Base-by-base conservation (phyloP, 2,888 invertebrate genomes). In the Notodonta ziczac region DNA sequence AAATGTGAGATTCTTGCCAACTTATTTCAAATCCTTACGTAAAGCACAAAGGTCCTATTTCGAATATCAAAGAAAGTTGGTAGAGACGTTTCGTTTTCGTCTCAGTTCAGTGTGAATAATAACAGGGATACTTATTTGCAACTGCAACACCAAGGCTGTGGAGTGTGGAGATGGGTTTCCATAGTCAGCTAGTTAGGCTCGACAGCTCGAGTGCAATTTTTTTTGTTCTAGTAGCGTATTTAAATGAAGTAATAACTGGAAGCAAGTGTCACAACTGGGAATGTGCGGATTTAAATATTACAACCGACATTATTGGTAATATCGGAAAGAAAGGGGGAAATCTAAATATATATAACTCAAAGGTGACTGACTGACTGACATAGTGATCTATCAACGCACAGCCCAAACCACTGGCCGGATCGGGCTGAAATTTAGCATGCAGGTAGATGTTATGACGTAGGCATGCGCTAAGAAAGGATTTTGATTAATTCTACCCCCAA, bases 61-160 rank as follows among this genome's bases (percentile, higher is more conserved):
- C n/a, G 46, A 40, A 35, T 60, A 48, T 44, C 58, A 56, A n/a
- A 12, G 4, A 12, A 42, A 35, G 48, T 32, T 58, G 61, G 67
- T 74, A 10, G 9, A 56, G 48, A 57, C 65, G 60, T 57, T 76
- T 70, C 35, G 59, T 46, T 57, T 50, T 62, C 53, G 56, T 46
- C 56, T 35, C 55, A 48, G 67, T 67, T 65, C 65, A 69, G 81
- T 84, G 84, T 85, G 85, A 85, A 86, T 88, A 86, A 87, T 86
- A 82, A 82, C 78, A 72, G 66, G 73, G 73, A 80, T 83, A 82
- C 80, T 84, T 84, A 85, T 86, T 87, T 82, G 82, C 82, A 83
- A 84, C 73, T 82, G 82, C 81, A 75, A 69, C 69, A 73, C 69
- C 66, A 70, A 76, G 78, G 77, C 76, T 78, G 69, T 81, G 70